Conservation (phyloP, 1,140 invertebrate genomes). For the Cyclina sinensis region DNA sequence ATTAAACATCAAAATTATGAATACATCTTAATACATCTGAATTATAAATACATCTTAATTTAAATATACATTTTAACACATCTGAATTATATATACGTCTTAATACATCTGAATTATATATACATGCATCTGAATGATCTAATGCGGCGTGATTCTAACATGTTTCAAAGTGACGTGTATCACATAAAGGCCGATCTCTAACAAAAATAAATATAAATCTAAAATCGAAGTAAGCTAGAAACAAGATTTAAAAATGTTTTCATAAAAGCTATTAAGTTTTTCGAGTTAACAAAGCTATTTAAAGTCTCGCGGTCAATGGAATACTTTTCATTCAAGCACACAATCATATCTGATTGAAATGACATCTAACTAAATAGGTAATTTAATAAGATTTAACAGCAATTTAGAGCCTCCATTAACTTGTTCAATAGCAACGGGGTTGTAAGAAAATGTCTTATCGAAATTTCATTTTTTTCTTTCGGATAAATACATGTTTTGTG, state of each 20-base stretch:
- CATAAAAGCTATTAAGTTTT: background rate
- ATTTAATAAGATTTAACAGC: slow-evolving; percentile 7
- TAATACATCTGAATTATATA: too few relatives aligned
- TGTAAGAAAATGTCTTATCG: background rate
- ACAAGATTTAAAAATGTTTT: slow-evolving; percentile 7
- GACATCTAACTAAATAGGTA: slow-evolving; percentile 12
- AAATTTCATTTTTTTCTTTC: background rate
- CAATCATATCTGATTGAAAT: slow-evolving; percentile 21
- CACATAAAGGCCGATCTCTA: too few relatives aligned
- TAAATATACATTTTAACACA: too few relatives aligned
- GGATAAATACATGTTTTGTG: too few relatives aligned
- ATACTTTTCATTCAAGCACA: slow-evolving; percentile 2
- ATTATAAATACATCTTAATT: too few relatives aligned
- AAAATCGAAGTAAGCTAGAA: background rate
- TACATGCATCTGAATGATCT: too few relatives aligned
- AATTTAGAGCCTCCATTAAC: background rate
- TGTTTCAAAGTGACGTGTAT: too few relatives aligned
- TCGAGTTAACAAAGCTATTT: slow-evolving; percentile 1
- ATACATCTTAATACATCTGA: too few relatives aligned
- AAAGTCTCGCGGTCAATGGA: slow-evolving; percentile 1
- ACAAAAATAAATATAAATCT: too few relatives aligned
- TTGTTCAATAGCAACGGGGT: slow-evolving; percentile 2
- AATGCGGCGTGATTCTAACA: too few relatives aligned
- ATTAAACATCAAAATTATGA: too few relatives aligned
- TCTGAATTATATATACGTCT: too few relatives aligned